phyloP scores from a whole-genome alignment of 2,888 invertebrate species.

The Masnerella sp. region DNA sequence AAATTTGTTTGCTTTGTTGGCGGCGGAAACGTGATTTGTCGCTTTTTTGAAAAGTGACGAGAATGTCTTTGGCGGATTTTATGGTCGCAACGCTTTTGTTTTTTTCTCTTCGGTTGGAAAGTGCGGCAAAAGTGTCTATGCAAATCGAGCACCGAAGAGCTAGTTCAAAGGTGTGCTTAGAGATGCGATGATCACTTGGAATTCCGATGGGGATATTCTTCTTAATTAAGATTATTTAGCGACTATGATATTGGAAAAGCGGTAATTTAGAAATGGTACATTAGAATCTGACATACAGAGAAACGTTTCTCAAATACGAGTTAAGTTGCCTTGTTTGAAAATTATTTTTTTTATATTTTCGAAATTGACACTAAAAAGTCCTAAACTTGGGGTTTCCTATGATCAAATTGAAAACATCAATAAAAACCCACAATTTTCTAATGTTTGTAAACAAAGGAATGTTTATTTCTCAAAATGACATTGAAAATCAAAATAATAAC shows the following conservation, averaged over 20 bases:
- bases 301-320: conserved; percentile 1
- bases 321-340: neutral
- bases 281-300: conserved; percentile 9
- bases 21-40: neutral
- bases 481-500: no score
- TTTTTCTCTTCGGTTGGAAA: neutral
- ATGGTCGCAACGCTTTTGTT: no score
- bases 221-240: conserved; percentile 38
- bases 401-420: no score
- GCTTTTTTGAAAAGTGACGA: no score
- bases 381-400: no score
- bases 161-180: conserved; percentile 38
- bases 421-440: no score
- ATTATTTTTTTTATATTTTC: neutral
- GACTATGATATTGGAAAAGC: conserved; percentile 23
- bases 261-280: conserved; percentile 15
- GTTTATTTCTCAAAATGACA: no score
- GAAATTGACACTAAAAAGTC: neutral
- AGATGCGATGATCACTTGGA: conserved; percentile 17
- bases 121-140: no score
- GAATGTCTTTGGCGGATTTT: no score
- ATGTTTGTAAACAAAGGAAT: no score
- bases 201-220: conserved; percentile 27
- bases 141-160: no score
- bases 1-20: no score